phyloP scores from a whole-genome alignment of 2,797 vertebrate species.

The Salmo trutta region DNA sequence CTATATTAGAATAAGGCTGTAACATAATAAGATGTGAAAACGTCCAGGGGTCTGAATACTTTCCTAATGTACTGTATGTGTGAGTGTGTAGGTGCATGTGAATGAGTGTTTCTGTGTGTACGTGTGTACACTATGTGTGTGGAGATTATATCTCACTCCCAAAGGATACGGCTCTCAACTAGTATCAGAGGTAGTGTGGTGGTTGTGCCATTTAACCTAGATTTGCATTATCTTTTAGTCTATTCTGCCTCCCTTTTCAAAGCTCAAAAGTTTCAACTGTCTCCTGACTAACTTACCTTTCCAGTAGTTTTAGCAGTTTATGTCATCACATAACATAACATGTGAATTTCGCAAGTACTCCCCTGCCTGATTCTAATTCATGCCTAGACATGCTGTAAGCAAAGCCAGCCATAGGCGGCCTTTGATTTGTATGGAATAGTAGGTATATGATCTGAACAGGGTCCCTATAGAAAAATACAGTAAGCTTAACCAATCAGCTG shows the following conservation, averaged over 20 bases:
- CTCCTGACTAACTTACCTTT: background rate
- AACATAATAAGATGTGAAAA: no score
- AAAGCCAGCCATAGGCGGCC: background rate
- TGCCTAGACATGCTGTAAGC: background rate
- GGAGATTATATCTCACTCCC: no score
- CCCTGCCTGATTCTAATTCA: background rate
- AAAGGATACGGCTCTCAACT: no score
- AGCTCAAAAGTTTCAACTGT: background rate
- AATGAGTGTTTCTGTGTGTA: no score
- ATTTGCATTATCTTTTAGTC: background rate
- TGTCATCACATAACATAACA: background rate
- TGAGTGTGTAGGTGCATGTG: no score
- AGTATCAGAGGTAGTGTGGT: no score
- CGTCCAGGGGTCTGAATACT: no score
- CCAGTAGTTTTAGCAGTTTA: background rate
- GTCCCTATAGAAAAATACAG: background rate
- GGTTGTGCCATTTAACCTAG: background rate
- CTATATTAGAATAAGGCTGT: no score
- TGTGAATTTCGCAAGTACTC: background rate
- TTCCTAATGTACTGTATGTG: no score
- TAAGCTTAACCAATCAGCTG: constrained; percentile 17
- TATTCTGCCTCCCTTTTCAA: background rate
- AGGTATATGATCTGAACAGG: background rate
- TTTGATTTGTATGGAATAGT: background rate
- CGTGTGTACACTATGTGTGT: no score